Base-by-base conservation (phyloP, 2,797 vertebrate species). In the Danio albolineatus region DNA sequence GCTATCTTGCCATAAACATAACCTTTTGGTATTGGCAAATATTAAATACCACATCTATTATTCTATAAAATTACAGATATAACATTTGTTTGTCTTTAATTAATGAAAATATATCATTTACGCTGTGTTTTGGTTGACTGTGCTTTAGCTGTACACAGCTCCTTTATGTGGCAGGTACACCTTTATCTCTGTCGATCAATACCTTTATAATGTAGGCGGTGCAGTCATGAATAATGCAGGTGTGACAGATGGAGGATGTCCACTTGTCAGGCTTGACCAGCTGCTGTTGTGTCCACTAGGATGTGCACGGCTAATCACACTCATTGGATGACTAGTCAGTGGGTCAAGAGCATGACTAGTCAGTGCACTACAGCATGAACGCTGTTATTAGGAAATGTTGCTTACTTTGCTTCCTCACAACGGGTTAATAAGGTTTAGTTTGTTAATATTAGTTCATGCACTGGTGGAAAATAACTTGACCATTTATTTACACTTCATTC, bases 221-320 rank as follows among this genome's bases (percentile, higher is more conserved):
- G 21, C 36, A 60, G 16, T 7, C 53, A 79, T 72, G 77, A 79
- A 71, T 79, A 71, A 78, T 78, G 76, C 36, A 78, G 76, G 28
- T 74, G 14, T 61, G 61, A 41, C 77, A 73, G 67, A 73, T 79
- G 49, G 77, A 56, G 38, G 2, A 5, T 44, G 49, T 53, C 48
- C 48, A 64, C 67, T 36, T 60, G 48, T 56, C 39, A 21, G 39
- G 49, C 59, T 39, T 41, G 21, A 64, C 46, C 77, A 64, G 70
- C 67, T 72, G 66, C 48, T 39, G 10, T 9, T 17, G 66, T 69
- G 48, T 53, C 48, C 66, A 53, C 5, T 53, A 12, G 48, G 46
- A 16, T 1, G 4, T 17, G 66, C 28, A 39, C 28, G 9, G 17
- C 46, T 51, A 46, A 21, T 69, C 14, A n/a, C 48, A 36, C 46